phyloP scores from a whole-genome alignment of 2,888 invertebrate genomes.

The Habroteleia sp. region DNA sequence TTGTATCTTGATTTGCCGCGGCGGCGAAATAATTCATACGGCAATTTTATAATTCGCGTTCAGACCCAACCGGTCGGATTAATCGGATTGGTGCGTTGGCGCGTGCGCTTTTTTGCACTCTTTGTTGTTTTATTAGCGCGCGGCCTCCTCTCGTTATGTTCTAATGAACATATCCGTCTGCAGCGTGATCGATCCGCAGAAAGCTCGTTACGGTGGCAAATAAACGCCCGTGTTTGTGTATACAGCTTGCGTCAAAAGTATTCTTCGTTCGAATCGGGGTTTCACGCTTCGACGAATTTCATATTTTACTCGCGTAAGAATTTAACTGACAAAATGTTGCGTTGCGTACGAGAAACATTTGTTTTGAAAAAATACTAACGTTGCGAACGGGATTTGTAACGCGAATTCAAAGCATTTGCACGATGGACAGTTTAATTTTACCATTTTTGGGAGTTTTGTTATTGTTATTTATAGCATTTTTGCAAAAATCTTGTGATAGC shows the following conservation, averaged over 20 bases:
- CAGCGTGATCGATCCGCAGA: conserved; percentile 41
- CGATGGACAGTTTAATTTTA: too few relatives aligned
- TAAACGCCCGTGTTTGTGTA: background rate
- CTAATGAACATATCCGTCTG: conserved; percentile 45
- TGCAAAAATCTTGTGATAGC: too few relatives aligned
- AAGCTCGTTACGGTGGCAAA: conserved; percentile 46
- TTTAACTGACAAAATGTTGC: too few relatives aligned
- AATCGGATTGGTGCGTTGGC: conserved; percentile 33
- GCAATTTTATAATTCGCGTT: conserved; percentile 39
- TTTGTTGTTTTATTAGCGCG: conserved; percentile 37
- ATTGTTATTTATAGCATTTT: too few relatives aligned
- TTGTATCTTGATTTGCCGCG: conserved; percentile 33
- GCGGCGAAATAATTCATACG: conserved; percentile 37
- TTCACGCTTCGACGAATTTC: too few relatives aligned
- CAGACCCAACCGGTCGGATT: conserved; percentile 37
- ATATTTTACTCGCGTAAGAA: too few relatives aligned
- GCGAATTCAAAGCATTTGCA: too few relatives aligned
- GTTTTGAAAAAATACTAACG: too few relatives aligned
- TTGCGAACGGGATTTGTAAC: too few relatives aligned
- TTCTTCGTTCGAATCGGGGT: too few relatives aligned
- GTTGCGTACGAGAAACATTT: too few relatives aligned
- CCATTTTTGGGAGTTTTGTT: too few relatives aligned
- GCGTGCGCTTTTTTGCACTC: conserved; percentile 26
- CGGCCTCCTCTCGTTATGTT: conserved; percentile 40
- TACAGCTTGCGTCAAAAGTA: background rate